Conservation (phyloP, 1,140 invertebrate genomes). For the Bombus polaris region DNA sequence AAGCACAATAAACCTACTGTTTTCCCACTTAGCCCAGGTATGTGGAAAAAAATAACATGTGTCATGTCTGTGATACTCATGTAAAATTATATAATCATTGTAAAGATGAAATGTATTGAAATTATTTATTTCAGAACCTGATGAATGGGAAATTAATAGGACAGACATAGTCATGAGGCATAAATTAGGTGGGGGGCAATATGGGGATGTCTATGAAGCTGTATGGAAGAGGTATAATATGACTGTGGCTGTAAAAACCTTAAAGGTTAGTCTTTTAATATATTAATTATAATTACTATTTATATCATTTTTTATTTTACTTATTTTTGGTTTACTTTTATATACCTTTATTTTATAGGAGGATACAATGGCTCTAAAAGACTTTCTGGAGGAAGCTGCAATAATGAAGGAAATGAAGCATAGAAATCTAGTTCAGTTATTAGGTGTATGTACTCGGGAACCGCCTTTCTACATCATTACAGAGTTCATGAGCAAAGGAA, state of each 20-base stretch:
- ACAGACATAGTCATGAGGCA: slow-evolving; percentile 99
- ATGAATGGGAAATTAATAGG: slow-evolving; percentile 99
- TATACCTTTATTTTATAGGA: slow-evolving; percentile 85
- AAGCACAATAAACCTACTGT: slow-evolving; percentile 98
- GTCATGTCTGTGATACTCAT: no score
- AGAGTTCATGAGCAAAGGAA: slow-evolving; percentile 99
- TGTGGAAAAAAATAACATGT: not conserved
- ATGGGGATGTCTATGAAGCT: slow-evolving; percentile 99
- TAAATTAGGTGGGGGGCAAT: slow-evolving; percentile 98
- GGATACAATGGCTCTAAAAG: slow-evolving; percentile 99
- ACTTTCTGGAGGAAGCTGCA: slow-evolving; percentile 98
- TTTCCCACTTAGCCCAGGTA: slow-evolving; percentile 93
- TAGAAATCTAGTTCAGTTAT: slow-evolving; percentile 98
- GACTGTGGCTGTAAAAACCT: slow-evolving; percentile 98
- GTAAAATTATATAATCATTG: not conserved
- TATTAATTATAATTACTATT: not conserved
- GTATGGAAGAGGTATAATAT: slow-evolving; percentile 98
- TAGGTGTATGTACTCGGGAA: slow-evolving; percentile 98
- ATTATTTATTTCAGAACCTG: slow-evolving; percentile 86
- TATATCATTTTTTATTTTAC: not conserved
- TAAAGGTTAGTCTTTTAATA: slow-evolving; percentile 87
- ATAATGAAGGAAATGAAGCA: slow-evolving; percentile 99
- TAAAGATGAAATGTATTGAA: slow-evolving; percentile 9
- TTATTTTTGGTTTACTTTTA: slow-evolving; percentile 16
- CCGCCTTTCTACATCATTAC: slow-evolving; percentile 99